phyloP scores from a whole-genome alignment of 2,113 vertebrate genomes.

The Chaetodon auriga region DNA sequence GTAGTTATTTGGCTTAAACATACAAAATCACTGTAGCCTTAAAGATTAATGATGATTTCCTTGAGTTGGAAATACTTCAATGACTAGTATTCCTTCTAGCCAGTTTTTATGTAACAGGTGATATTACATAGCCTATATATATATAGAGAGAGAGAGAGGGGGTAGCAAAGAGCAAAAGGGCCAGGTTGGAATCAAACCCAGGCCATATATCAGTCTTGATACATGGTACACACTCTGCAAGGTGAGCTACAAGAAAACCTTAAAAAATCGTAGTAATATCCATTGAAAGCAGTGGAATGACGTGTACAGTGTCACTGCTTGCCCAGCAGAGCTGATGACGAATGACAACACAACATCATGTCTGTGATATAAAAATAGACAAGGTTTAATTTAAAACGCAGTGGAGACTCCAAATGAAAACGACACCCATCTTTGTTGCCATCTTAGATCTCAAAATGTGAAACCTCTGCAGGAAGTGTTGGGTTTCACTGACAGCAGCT shows the following conservation, averaged over 20 bases:
- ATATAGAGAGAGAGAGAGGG: no score
- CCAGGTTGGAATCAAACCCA: no score
- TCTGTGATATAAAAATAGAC: slow-evolving; percentile 3
- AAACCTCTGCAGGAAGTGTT: no score
- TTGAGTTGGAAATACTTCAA: neutral
- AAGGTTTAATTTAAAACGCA: neutral
- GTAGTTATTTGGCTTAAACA: neutral
- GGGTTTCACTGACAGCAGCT: no score
- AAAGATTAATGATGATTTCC: neutral
- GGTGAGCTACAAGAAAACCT: no score
- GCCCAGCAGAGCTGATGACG: neutral
- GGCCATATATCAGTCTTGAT: no score
- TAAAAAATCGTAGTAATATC: neutral
- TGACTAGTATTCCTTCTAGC: neutral
- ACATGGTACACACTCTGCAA: no score
- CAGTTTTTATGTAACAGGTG: neutral
- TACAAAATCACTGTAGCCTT: neutral
- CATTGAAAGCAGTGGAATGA: neutral
- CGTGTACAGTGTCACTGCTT: neutral
- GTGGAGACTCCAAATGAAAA: no score
- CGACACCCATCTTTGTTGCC: no score
- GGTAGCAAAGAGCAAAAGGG: no score
- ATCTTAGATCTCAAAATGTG: no score
- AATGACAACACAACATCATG: neutral
- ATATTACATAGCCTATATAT: no score